Evolutionary conservation across 64 coral and sea anemone species (phyloP).

Genomic region (Porites australiensis): DNA sequence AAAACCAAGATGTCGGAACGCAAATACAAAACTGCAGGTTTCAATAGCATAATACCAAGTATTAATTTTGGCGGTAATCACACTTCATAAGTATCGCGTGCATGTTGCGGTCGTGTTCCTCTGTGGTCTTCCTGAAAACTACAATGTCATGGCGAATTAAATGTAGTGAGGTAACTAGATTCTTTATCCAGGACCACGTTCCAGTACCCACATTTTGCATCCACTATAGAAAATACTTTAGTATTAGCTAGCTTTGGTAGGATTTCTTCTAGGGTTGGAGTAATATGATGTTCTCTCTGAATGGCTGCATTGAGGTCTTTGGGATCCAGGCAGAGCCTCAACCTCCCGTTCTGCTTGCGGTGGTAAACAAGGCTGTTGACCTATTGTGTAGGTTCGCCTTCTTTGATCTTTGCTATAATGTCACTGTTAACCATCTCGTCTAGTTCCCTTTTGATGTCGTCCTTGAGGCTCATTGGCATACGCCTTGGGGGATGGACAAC

Average conservation of each 20-base stretch:
- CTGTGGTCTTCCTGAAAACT: constrained; percentile 45
- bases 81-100: constrained; percentile 40
- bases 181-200: too few species aligned
- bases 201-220: constrained; percentile 56
- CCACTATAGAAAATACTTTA: constrained; percentile 64
- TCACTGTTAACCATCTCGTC: constrained; percentile 22
- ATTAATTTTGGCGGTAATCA: too few species aligned
- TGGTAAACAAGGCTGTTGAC: constrained; percentile 77
- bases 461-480: constrained; percentile 48
- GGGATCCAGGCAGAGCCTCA: constrained; percentile 66
- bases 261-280: constrained; percentile 35
- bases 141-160: constrained; percentile 76
- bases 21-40: background rate
- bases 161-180: too few species aligned
- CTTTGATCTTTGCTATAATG: constrained; percentile 50
- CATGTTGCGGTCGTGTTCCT: constrained; percentile 61
- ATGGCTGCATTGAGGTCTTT: constrained; percentile 51
- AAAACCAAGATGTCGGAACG: too few species aligned
- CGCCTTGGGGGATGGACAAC: constrained; percentile 41
- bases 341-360: constrained; percentile 50
- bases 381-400: constrained; percentile 71
- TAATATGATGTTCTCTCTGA: constrained; percentile 43
- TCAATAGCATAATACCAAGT: background rate
- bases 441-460: constrained; percentile 39
- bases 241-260: constrained; percentile 50